These are phyloP conservation scores for Coptodon rendalli DNA, from an alignment of 2,113 vertebrate species.

Conservation along the genomic window DNA sequence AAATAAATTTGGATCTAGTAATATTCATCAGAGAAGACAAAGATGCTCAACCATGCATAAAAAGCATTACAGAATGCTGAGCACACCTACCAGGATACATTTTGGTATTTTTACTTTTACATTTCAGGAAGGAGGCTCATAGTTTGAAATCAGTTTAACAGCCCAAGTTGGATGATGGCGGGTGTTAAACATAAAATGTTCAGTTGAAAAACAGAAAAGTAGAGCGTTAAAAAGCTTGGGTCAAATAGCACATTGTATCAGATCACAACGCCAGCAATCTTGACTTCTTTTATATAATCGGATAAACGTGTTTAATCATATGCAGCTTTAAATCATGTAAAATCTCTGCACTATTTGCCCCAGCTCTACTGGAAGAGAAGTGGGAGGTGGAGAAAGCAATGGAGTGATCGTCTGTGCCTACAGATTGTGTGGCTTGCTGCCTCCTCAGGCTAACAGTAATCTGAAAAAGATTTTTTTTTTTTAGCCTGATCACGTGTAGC, in stretches of 20 bases:
- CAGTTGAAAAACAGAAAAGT: neutral
- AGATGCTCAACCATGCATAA: neutral
- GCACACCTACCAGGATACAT: neutral
- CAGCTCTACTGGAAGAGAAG: constrained; percentile 3
- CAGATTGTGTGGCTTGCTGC: constrained; percentile 42
- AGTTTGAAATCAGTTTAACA: neutral
- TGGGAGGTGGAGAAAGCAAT: constrained; percentile 13
- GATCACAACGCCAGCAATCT: neutral
- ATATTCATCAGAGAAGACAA: neutral
- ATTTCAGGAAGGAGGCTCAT: constrained; percentile 53
- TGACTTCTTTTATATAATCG: neutral
- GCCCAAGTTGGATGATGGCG: neutral
- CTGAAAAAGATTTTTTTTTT: constrained; percentile 9
- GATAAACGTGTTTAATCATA: neutral
- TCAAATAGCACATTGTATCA: constrained; percentile 4
- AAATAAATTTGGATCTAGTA: neutral
- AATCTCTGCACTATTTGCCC: constrained; percentile 1
- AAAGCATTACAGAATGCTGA: neutral
- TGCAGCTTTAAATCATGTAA: neutral
- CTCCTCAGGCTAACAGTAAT: constrained; percentile 45
- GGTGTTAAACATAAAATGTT: neutral
- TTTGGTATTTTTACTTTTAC: neutral
- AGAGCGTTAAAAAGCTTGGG: constrained; percentile 1
- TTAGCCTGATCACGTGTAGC: neutral
- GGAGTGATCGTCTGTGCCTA: constrained; percentile 45